phyloP scores from a whole-genome alignment of 1,140 invertebrate genomes.

The Drosophila insularis region DNA sequence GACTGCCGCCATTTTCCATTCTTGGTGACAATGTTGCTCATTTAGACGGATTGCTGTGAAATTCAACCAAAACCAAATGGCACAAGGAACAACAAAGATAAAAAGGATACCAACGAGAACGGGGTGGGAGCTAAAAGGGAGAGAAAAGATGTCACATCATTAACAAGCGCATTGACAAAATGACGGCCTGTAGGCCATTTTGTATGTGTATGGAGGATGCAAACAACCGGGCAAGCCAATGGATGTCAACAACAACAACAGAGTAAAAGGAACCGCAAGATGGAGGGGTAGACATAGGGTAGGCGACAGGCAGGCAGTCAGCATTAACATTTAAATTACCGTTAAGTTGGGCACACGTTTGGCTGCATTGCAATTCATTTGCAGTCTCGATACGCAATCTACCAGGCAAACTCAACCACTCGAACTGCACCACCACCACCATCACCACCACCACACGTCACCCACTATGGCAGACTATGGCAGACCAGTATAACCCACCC shows the following conservation, averaged over 20 bases:
- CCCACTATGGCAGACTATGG: neutral
- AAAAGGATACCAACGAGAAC: neutral
- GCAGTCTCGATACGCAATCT: slow-evolving; percentile 45
- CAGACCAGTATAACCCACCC: neutral
- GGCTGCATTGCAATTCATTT: slow-evolving; percentile 64
- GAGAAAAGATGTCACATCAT: slow-evolving; percentile 42
- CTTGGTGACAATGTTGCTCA: neutral
- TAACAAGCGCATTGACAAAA: slow-evolving; percentile 57
- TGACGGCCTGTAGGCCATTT: slow-evolving; percentile 48
- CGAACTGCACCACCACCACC: neutral
- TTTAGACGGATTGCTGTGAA: slow-evolving; percentile 7
- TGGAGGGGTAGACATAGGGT: neutral
- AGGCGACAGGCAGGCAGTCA: slow-evolving; percentile 9
- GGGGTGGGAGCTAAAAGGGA: neutral
- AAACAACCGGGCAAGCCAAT: slow-evolving; percentile 49
- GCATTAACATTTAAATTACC: slow-evolving; percentile 68
- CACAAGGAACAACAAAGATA: neutral
- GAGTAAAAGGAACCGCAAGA: neutral
- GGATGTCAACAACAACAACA: slow-evolving; percentile 39
- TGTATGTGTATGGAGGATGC: slow-evolving; percentile 25
- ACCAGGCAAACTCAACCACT: slow-evolving; percentile 3
- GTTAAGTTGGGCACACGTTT: slow-evolving; percentile 64
- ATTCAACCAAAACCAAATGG: slow-evolving; percentile 2
- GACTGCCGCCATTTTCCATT: neutral
- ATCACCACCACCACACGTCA: neutral